These are phyloP conservation scores for Asbolus verrucosus DNA, from an alignment of 1,140 invertebrate genomes.

Conservation along the genomic window DNA sequence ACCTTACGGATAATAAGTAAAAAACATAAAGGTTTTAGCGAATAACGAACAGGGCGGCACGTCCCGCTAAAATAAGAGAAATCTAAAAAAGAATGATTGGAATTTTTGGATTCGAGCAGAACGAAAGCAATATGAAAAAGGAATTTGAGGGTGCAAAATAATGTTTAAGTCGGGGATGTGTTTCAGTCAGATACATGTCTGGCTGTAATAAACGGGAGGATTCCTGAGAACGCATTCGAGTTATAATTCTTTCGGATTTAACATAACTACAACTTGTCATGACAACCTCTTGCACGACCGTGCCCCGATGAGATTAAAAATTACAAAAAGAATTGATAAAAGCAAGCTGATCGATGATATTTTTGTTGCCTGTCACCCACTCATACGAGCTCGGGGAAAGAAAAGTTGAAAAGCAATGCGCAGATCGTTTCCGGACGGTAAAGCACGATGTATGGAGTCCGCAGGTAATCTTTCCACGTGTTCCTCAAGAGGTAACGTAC, in stretches of 20 bases:
- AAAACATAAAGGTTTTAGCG: slow-evolving; percentile 1
- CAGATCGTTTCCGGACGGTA: slow-evolving; percentile 36
- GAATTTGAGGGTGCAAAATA: slow-evolving; percentile 23
- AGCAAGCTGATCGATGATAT: too few species aligned
- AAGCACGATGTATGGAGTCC: slow-evolving; percentile 26
- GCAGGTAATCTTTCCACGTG: slow-evolving; percentile 37
- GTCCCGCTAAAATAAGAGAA: slow-evolving; percentile 26
- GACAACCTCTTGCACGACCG: slow-evolving; percentile 18
- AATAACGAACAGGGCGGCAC: slow-evolving; percentile 28
- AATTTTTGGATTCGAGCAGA: slow-evolving; percentile 18
- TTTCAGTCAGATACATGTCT: too few species aligned
- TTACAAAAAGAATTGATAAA: too few species aligned
- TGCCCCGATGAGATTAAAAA: too few species aligned
- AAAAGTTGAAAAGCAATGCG: slow-evolving; percentile 2
- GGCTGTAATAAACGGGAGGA: slow-evolving; percentile 17
- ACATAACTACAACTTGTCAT: too few species aligned
- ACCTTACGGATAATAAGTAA: background rate
- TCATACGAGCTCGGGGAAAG: background rate
- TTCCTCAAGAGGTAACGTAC: slow-evolving; percentile 33
- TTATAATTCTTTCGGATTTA: slow-evolving; percentile 13
- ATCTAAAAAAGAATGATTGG: slow-evolving; percentile 35
- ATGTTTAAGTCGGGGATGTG: slow-evolving; percentile 28
- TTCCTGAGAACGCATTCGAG: slow-evolving; percentile 1
- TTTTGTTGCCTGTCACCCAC: too few species aligned
- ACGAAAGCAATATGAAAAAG: slow-evolving; percentile 36